Evolutionary conservation across 2,113 vertebrate genomes (phyloP).

Genomic region (Onychostruthus taczanowskii): DNA sequence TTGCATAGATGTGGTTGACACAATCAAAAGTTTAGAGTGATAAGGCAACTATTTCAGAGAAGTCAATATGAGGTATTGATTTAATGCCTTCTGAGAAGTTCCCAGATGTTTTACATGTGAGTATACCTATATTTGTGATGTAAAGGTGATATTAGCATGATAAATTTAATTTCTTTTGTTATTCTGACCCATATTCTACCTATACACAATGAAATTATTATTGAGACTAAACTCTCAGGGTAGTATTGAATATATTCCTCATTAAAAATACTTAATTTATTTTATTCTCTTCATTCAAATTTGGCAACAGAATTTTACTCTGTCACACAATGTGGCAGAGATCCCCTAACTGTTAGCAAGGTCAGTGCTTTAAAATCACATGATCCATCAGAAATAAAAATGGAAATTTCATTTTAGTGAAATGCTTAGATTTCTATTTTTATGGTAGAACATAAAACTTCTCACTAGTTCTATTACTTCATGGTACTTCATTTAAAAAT

Average conservation of each 20-base stretch:
- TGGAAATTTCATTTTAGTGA: background rate
- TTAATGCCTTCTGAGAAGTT: background rate
- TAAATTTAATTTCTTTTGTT: background rate
- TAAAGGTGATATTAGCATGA: background rate
- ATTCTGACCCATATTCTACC: background rate
- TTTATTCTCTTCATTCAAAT: background rate
- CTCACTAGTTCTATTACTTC: background rate
- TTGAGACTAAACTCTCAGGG: background rate
- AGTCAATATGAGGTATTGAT: background rate
- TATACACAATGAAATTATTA: background rate
- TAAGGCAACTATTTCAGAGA: background rate
- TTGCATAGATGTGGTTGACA: background rate
- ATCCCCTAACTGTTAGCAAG: background rate
- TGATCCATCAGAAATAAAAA: background rate
- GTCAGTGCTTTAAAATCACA: background rate
- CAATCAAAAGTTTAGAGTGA: background rate
- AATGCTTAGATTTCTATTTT: slow-evolving; percentile 12
- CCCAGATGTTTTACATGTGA: background rate
- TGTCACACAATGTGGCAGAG: background rate
- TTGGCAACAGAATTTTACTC: background rate
- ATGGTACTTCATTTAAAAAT: background rate
- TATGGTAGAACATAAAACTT: background rate
- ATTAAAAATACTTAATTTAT: background rate
- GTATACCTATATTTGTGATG: background rate
- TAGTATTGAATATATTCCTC: background rate